phyloP scores from a whole-genome alignment of 2,797 vertebrate genomes.

The Danio kyathit region DNA sequence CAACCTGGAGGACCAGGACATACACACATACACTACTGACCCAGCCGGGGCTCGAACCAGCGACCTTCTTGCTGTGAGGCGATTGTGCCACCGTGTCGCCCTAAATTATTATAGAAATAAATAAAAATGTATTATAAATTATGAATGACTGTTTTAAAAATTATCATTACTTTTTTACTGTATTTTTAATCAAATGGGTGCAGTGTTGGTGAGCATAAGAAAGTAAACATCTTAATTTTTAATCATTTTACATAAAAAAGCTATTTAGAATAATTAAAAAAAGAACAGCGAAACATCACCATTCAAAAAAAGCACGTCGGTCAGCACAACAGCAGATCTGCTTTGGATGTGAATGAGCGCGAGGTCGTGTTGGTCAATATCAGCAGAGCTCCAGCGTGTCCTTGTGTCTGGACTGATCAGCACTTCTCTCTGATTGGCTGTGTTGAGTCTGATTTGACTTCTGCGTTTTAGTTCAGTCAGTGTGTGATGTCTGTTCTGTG shows the following conservation, averaged over 20 bases:
- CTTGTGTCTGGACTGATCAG: constrained; percentile 8
- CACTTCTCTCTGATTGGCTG: constrained; percentile 15
- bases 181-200: no score
- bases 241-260: not conserved
- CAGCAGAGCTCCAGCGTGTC: not conserved
- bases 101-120: no score
- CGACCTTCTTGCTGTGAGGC: no score
- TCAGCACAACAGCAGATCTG: not conserved
- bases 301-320: not conserved
- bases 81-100: no score
- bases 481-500: constrained; percentile 22
- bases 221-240: not conserved
- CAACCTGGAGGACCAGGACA: no score
- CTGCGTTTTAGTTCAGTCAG: constrained; percentile 11
- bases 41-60: no score
- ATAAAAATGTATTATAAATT: no score
- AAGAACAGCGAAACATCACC: not conserved
- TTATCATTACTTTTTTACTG: no score
- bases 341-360: constrained; percentile 15
- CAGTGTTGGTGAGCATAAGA: no score
- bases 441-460: constrained; percentile 30
- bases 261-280: not conserved
- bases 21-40: no score
- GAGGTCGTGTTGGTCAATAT: constrained; percentile 17
- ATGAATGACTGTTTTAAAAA: no score